phyloP scores from a whole-genome alignment of 2,797 vertebrate genomes.

The Cygnus olor region DNA sequence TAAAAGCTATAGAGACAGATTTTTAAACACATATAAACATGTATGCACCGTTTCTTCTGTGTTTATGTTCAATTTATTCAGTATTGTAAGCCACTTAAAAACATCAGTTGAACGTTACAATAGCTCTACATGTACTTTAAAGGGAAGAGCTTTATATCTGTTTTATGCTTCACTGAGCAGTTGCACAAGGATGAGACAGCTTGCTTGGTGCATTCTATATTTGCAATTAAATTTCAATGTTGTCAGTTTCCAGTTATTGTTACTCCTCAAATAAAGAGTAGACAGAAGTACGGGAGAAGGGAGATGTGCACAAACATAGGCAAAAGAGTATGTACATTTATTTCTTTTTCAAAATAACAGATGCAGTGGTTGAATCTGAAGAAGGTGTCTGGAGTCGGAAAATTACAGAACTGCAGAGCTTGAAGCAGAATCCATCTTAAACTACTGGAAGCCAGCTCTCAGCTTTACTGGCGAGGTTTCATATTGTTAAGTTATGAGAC shows the following conservation, averaged over 20 bases:
- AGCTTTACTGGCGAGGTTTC: not conserved
- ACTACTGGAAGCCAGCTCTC: not conserved
- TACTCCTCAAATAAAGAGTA: not conserved
- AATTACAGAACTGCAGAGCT: not conserved
- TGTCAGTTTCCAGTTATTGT: not conserved
- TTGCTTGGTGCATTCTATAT: not conserved
- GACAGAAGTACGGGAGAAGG: not conserved
- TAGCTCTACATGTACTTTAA: not conserved
- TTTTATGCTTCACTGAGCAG: not conserved
- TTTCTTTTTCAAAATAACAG: not conserved
- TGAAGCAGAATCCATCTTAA: not conserved
- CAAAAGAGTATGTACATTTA: not conserved
- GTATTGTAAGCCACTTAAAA: not conserved
- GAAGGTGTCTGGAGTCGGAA: not conserved
- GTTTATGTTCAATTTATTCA: conserved; percentile 10
- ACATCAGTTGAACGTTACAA: not conserved
- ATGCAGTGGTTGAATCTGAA: not conserved
- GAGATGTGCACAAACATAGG: not conserved
- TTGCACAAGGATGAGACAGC: not conserved
- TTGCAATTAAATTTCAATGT: not conserved
- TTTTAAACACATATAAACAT: conserved; percentile 30
- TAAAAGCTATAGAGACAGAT: not conserved
- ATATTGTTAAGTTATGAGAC: not conserved
- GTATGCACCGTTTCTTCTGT: not conserved
- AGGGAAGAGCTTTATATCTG: not conserved